Conservation (phyloP, 2,888 invertebrate species). For the Sussaba pulchella region DNA sequence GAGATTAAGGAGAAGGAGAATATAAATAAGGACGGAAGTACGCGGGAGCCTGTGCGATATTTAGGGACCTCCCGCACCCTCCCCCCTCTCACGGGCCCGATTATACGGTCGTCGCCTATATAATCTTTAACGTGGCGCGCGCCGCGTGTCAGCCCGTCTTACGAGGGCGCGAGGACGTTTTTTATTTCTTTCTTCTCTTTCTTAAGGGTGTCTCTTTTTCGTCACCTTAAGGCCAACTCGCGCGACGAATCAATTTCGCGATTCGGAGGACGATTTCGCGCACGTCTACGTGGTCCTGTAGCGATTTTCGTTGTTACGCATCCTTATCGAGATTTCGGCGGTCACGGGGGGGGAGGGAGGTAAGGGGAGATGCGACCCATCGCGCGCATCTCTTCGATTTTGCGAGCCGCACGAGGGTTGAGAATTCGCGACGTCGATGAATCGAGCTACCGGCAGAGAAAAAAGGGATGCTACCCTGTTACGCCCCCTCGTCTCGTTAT, state of each 20-base stretch:
- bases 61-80: neutral
- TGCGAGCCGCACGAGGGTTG: conserved; percentile 32
- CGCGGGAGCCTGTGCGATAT: conserved; percentile 16
- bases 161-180: conserved; percentile 44
- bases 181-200: too few species aligned
- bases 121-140: conserved; percentile 66
- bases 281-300: neutral
- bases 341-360: neutral
- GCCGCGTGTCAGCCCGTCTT: conserved; percentile 65
- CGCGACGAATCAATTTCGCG: too few species aligned
- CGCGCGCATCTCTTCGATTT: conserved; percentile 37
- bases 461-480: conserved; percentile 1
- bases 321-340: conserved; percentile 2
- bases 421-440: conserved; percentile 22
- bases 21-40: neutral
- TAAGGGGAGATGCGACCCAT: neutral
- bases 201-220: too few species aligned
- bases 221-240: neutral
- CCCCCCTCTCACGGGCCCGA: conserved; percentile 13
- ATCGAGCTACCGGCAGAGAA: conserved; percentile 8
- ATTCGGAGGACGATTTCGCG: conserved; percentile 5
- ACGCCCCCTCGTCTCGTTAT: neutral
- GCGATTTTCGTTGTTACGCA: neutral
- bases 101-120: conserved; percentile 42
- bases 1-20: neutral